phyloP scores from a whole-genome alignment of 1,140 invertebrate species.

The Oncopeltus fasciatus region DNA sequence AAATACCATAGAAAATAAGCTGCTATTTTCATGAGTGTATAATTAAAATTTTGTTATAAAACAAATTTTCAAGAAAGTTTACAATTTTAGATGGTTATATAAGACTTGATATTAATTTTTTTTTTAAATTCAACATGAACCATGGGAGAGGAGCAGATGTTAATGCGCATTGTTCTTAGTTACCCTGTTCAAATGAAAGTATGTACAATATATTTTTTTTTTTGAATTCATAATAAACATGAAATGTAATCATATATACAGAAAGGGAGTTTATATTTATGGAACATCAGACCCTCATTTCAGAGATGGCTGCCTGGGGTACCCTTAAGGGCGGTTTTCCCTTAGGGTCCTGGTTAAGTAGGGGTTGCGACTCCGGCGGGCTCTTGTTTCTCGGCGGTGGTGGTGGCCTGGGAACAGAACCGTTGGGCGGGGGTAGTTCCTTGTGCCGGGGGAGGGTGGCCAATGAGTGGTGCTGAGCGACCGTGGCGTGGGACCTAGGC shows the following conservation, averaged over 20 bases:
- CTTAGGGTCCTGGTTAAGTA: slow-evolving; percentile 27
- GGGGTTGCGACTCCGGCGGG: slow-evolving; percentile 40
- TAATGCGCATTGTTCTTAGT: too few relatives aligned
- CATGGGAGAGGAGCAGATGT: too few relatives aligned
- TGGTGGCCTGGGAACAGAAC: slow-evolving; percentile 38
- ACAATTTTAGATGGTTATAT: too few relatives aligned
- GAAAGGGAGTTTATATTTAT: neutral
- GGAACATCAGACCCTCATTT: slow-evolving; percentile 62
- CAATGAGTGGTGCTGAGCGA: slow-evolving; percentile 17
- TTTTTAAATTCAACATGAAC: too few relatives aligned
- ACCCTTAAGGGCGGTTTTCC: slow-evolving; percentile 33
- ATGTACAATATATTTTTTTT: neutral
- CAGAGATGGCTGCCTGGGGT: slow-evolving; percentile 59
- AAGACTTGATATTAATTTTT: too few relatives aligned
- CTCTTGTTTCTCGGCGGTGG: slow-evolving; percentile 41
- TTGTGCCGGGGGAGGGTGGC: slow-evolving; percentile 33
- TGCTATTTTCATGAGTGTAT: too few relatives aligned
- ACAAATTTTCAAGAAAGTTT: too few relatives aligned
- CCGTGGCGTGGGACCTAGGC: slow-evolving; percentile 14
- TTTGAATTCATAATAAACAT: neutral
- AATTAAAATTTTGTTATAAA: too few relatives aligned
- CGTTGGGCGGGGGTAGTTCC: slow-evolving; percentile 39
- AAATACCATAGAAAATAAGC: too few relatives aligned
- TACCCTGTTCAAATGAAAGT: neutral
- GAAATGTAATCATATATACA: neutral